phyloP scores from a whole-genome alignment of 2,888 invertebrate genomes.

The Pegoplata infirma region DNA sequence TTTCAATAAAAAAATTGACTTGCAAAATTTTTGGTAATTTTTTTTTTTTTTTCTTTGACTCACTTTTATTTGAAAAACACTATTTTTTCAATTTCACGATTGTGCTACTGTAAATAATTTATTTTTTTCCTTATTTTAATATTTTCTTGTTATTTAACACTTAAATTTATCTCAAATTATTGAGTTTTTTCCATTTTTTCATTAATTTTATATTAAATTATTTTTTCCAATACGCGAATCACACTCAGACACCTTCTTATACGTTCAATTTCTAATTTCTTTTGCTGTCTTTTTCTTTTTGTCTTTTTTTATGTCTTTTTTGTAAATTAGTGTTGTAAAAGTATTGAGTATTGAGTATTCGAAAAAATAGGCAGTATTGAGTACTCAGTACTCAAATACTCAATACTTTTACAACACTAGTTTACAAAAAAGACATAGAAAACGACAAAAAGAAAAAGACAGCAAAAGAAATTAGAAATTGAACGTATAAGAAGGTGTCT shows the following conservation, averaged over 20 bases:
- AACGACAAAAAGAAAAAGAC: conserved; percentile 60
- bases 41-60: conserved; percentile 44
- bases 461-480: conserved; percentile 65
- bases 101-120: neutral
- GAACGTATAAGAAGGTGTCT: conserved; percentile 57
- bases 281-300: conserved; percentile 63
- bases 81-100: conserved; percentile 12
- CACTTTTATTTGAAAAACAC: conserved; percentile 28
- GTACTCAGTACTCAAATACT: too few relatives aligned
- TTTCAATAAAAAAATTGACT: conserved; percentile 39
- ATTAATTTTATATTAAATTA: conserved; percentile 44
- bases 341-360: too few relatives aligned
- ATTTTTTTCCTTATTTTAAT: conserved; percentile 37
- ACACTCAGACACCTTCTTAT: conserved; percentile 57
- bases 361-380: too few relatives aligned
- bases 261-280: conserved; percentile 64
- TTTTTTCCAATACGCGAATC: conserved; percentile 47
- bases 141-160: neutral
- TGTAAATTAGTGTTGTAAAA: too few relatives aligned
- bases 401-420: too few relatives aligned
- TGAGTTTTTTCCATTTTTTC: conserved; percentile 38
- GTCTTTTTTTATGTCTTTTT: conserved; percentile 52
- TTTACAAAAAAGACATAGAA: too few relatives aligned
- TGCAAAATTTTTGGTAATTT: conserved; percentile 8
- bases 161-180: neutral